A percentile compares a stretch with the other conserved stretches of the same genome.
phyloP scores from a whole-genome alignment of 2,113 vertebrate genomes.

The Catagonus wagneri region DNA sequence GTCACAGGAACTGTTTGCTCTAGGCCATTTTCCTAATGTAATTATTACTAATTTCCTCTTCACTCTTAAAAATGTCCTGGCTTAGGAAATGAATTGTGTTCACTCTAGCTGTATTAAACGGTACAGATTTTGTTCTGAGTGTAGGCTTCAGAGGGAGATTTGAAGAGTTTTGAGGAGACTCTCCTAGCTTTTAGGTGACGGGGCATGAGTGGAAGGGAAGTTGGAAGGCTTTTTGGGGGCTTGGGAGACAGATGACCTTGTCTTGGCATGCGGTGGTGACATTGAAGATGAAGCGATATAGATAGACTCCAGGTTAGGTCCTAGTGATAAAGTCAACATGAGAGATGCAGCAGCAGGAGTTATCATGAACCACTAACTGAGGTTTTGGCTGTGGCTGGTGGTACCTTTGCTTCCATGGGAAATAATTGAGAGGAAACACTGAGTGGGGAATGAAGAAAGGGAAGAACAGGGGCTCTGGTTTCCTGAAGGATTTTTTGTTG shows the following conservation, averaged over 20 bases:
- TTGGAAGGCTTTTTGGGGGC: neutral
- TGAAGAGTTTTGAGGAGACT: neutral
- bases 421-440: neutral
- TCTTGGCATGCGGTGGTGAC: neutral
- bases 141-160: neutral
- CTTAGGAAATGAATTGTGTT: neutral
- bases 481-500: too few species aligned
- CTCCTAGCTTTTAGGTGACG: neutral
- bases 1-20: neutral
- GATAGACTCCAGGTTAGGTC: neutral
- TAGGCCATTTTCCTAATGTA: neutral
- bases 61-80: slow-evolving; percentile 40
- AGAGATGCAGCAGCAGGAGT: neutral
- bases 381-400: neutral
- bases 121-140: neutral
- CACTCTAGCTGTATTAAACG: neutral
- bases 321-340: neutral
- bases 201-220: neutral
- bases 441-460: neutral
- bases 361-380: neutral
- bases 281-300: neutral
- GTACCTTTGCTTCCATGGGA: neutral
- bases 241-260: neutral
- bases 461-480: neutral
- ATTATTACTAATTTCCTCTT: neutral